These are phyloP conservation scores for Dolichoris vasculosae DNA, from an alignment of 1,140 invertebrate genomes.

Conservation along the genomic window DNA sequence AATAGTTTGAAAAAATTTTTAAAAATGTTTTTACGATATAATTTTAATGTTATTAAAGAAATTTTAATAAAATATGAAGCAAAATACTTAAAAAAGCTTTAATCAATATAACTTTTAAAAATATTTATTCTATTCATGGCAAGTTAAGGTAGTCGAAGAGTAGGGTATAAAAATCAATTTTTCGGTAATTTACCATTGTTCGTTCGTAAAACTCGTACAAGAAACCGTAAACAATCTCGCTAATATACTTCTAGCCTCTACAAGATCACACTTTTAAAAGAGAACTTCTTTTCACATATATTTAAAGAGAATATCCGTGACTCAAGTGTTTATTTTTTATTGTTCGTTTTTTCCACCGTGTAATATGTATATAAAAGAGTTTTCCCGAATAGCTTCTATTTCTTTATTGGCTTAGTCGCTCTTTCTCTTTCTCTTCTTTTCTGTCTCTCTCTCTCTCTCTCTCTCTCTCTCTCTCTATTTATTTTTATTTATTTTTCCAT, in stretches of 20 bases:
- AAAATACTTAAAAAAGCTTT: neutral
- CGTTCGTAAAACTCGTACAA: slow-evolving; percentile 17
- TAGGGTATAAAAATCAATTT: slow-evolving; percentile 42
- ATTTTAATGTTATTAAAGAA: neutral
- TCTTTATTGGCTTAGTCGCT: slow-evolving; percentile 10
- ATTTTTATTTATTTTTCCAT: neutral
- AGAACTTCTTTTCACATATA: neutral
- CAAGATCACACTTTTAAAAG: slow-evolving; percentile 3
- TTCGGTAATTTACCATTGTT: slow-evolving; percentile 13
- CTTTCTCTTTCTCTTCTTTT: no score
- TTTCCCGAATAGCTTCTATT: neutral
- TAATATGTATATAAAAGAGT: slow-evolving; percentile 26
- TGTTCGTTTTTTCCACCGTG: slow-evolving; percentile 21
- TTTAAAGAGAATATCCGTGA: neutral
- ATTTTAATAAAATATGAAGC: neutral
- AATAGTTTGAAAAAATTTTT: slow-evolving; percentile 7
- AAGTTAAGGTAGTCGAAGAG: neutral
- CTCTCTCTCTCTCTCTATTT: neutral
- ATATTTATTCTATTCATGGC: neutral
- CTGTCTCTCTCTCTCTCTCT: neutral
- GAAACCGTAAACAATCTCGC: neutral
- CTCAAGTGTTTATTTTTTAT: slow-evolving; percentile 48
- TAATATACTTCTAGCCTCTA: slow-evolving; percentile 25
- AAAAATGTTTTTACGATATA: neutral
- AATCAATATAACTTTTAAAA: neutral